A percentile compares a stretch with the other conserved stretches of the same genome.
phyloP scores from a whole-genome alignment of 1,140 invertebrate genomes.

The Odontomachus brunneus region DNA sequence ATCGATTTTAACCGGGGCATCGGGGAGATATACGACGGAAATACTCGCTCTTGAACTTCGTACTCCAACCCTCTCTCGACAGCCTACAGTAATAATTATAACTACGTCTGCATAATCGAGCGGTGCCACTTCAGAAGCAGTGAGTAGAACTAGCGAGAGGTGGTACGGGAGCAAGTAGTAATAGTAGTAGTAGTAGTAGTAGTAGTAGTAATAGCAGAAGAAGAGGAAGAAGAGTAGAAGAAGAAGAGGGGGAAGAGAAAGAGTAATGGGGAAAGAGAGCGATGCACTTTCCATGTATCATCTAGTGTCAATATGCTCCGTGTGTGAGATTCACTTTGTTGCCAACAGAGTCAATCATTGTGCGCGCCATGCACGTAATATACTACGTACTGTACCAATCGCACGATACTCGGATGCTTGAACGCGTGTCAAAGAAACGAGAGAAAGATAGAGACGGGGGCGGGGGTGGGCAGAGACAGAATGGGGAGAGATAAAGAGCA shows the following conservation, averaged over 20 bases:
- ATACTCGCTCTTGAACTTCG: constrained; percentile 44
- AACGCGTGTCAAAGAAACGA: constrained; percentile 39
- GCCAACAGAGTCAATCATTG: constrained; percentile 41
- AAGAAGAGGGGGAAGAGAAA: constrained; percentile 17
- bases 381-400: constrained; percentile 46
- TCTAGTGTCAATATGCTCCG: constrained; percentile 53
- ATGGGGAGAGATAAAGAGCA: background rate
- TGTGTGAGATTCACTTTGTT: constrained; percentile 43
- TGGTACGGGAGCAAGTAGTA: constrained; percentile 37
- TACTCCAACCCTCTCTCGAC: constrained; percentile 20
- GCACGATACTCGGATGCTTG: constrained; percentile 41
- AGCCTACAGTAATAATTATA: constrained; percentile 48
- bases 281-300: constrained; percentile 57
- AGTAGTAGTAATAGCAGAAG: background rate
- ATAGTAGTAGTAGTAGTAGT: background rate
- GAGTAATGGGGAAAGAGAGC: constrained; percentile 20
- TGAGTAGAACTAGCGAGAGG: constrained; percentile 64
- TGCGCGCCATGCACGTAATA: constrained; percentile 63
- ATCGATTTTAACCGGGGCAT: constrained; percentile 17
- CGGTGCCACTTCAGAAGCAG: constrained; percentile 69
- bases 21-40: background rate
- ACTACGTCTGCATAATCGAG: constrained; percentile 63
- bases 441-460: constrained; percentile 3
- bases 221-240: constrained; percentile 1
- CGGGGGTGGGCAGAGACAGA: background rate